A percentile compares a stretch with the other conserved stretches of the same genome.
Evolutionary conservation across 2,113 vertebrate genomes (phyloP).

Genomic region (Corythornis madagascariensis): DNA sequence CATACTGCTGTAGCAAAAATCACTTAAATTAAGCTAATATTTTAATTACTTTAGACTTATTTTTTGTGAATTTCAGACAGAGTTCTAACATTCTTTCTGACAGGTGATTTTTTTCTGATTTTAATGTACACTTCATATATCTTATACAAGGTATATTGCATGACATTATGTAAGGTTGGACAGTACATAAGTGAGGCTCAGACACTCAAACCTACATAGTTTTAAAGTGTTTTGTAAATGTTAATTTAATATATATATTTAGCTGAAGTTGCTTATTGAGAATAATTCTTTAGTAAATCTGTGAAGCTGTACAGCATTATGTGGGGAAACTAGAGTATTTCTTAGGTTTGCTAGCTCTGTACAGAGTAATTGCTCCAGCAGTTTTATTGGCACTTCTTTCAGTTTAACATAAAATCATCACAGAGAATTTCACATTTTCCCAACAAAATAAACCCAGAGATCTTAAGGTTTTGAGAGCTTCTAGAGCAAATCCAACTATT

Average conservation of each 20-base stretch:
- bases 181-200: background rate
- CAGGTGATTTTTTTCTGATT: background rate
- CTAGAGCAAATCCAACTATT: fast-evolving
- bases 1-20: background rate
- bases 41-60: background rate
- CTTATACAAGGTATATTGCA: background rate
- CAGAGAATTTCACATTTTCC: background rate
- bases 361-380: background rate
- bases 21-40: background rate
- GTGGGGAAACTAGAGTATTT: background rate
- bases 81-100: background rate
- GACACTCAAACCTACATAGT: background rate
- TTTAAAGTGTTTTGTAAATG: background rate
- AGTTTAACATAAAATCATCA: background rate
- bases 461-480: background rate
- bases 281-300: background rate
- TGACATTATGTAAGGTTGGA: background rate
- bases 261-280: background rate
- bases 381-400: background rate
- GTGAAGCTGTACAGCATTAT: background rate
- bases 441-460: background rate
- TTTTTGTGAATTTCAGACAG: background rate
- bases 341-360: background rate
- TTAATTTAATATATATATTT: background rate
- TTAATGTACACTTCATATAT: background rate